Base-by-base conservation (phyloP, 2,888 invertebrate species). In the Phortica okadai region DNA sequence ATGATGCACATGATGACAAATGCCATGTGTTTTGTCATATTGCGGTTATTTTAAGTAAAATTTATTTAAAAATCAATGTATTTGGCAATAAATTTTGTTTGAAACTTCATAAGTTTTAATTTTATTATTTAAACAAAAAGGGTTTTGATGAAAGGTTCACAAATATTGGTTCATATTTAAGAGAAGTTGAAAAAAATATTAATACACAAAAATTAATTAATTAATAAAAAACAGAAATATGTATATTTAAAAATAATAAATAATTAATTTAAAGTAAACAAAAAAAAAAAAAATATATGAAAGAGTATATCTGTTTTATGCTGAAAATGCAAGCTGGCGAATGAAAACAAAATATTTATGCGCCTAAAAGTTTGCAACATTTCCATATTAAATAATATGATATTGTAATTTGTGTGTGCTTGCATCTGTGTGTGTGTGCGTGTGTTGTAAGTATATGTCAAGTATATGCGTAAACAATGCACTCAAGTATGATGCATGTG, bases 261-360 rank as follows among this genome's bases (percentile, higher is more conserved):
- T 58, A 56, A 33, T 33, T 11, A 25, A 25, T 56, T 21, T 33
- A 25, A 45, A 44, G n/a, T 5, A 21, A 16, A 44, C n/a, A 62
- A 45, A 25, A 66, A 44, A 64, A 8, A 56, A 25, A 25, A 50
- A 45, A 6, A 54, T 1, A 44, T 5, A 33, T 10, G 14, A 54
- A 33, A n/a, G 73, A 16, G 58, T 56, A 10, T 41, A 16, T 56
- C 59, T 33, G n/a, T 73, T 7, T 59, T 58, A 16, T 59, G 73
- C n/a, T 58, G 58, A 69, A 69, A 69, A 1, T 21, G 45, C 16
- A n/a, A 10, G 70, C 25, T 16, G 25, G 5, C 62, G 62, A 21
- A 76, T 41, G 73, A 58, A 72, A n/a, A 7, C 73, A 76, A 76
- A 73, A 78, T 78, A 80, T 74, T 78, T 78, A 76, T 79, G 73